These are phyloP conservation scores for Coptodon rendalli DNA, from an alignment of 2,113 vertebrate genomes.

Conservation along the genomic window DNA sequence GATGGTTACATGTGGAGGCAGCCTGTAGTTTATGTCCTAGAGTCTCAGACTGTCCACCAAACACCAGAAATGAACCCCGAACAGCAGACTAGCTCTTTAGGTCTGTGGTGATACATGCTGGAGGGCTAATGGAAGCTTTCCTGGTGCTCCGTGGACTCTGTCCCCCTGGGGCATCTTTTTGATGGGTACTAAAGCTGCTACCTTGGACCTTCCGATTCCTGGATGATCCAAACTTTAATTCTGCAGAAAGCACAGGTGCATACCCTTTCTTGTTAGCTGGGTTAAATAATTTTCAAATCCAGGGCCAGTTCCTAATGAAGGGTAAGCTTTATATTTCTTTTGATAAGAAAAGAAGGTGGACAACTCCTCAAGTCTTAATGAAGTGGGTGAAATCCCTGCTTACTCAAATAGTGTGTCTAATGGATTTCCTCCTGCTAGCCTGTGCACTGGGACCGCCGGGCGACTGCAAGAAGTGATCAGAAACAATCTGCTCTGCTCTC, in stretches of 20 bases:
- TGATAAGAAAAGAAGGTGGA: not conserved
- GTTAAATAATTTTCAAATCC: not conserved
- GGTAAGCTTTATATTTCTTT: not conserved
- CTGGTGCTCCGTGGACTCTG: not conserved
- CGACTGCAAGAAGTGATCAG: not conserved
- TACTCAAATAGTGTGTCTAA: not conserved
- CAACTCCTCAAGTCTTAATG: not conserved
- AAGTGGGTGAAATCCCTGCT: not conserved
- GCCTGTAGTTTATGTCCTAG: not conserved
- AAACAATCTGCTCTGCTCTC: not conserved
- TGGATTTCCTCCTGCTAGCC: not conserved
- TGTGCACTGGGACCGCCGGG: not conserved
- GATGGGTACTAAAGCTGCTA: not conserved
- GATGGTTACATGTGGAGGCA: not conserved
- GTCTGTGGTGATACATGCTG: not conserved
- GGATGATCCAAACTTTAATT: not conserved
- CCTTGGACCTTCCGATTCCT: not conserved
- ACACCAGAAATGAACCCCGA: fast-evolving
- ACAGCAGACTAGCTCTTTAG: not conserved
- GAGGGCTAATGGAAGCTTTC: not conserved
- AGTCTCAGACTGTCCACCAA: not conserved
- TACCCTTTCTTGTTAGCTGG: not conserved
- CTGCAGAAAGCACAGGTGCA: not conserved
- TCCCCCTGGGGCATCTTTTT: not conserved
- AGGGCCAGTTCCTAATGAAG: not conserved